Percentiles rank a stretch among this genome's conserved stretches.
Conservation (phyloP, 2,888 invertebrate genomes). For the Oligia strigilis region DNA sequence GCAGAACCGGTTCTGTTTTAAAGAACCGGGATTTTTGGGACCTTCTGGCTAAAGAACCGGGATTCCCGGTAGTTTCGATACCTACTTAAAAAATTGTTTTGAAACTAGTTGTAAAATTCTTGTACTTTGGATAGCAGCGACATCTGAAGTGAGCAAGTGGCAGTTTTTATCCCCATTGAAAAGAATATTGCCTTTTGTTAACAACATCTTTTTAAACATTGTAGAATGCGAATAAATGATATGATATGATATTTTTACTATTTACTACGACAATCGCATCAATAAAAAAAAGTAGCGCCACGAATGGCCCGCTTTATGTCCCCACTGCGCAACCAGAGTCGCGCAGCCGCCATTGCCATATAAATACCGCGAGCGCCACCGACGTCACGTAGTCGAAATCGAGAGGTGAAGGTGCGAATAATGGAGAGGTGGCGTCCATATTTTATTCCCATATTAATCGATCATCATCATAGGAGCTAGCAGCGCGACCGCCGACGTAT, state of each 20-base stretch:
- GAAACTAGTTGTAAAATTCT: no score
- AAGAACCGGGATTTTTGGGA: no score
- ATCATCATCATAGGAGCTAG: constrained; percentile 86
- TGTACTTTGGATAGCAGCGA: no score
- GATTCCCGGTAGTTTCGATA: no score
- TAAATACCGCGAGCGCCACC: constrained; percentile 83
- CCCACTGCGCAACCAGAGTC: constrained; percentile 82
- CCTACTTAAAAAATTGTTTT: no score
- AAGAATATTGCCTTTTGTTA: no score
- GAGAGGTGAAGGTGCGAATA: constrained; percentile 88
- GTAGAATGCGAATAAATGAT: no score
- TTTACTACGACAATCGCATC: constrained; percentile 11
- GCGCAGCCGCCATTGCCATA: constrained; percentile 86
- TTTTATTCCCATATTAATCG: constrained; percentile 86
- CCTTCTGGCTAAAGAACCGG: no score
- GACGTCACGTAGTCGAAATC: constrained; percentile 89
- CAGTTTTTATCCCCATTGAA: neutral
- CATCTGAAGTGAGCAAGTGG: no score
- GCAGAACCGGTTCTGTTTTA: no score
- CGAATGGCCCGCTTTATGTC: constrained; percentile 79
- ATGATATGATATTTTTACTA: no score
- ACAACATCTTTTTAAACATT: no score
- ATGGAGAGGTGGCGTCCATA: constrained; percentile 89
- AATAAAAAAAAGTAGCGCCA: constrained; percentile 21
- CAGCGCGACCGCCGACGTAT: constrained; percentile 87